Base-by-base conservation (phyloP, 2,113 vertebrate species). In the Ochotona princeps region DNA sequence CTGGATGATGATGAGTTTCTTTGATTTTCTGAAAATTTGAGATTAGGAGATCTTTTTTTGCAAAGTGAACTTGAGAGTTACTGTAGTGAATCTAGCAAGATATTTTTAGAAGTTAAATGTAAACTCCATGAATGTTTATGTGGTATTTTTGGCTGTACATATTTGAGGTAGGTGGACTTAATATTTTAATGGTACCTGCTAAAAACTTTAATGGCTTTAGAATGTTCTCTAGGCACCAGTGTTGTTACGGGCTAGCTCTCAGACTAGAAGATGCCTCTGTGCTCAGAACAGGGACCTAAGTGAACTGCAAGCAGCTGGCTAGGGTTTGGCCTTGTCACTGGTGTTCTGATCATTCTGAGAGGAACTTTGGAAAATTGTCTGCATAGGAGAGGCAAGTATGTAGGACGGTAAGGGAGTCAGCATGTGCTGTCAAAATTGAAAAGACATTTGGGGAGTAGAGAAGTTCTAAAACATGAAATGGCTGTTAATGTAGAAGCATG, bases 381-480 rank as follows among this genome's bases (percentile, higher is more conserved):
- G 0, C 79, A 25, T 91, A 74, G n/a, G 23, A 73, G 54, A 95
- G 49, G 32, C 4, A 83, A 69, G 11, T 78, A 8, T 21, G 54
- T 72, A 49, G 35, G 35, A 6, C 7, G 82, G 21, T 25, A 83
- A 75, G 47, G 84, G 75, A 86, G 75, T 67, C 38, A 67, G 82
- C 76, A 61, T 57, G 54, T 57, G 54, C 15, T 57, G 54, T 57
- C 12, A 7, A 69, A 84, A 51, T 61, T 21, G 32, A 76, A 92
- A 44, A 61, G 26, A 70, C 9, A 79, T 9, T 38, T 73, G 44
- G 20, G 57, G 23, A n/a, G 25, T 49, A 54, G 28, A 49, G 6
- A 26, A 76, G 14, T 80, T 94, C 72, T 26, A 78, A 87, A 91
- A 67, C 26, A 76, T 74, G 83, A 51, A 89, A 96, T 23, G 66